These are phyloP conservation scores for Lacerta viridis DNA, from an alignment of 2,797 vertebrate genomes.

Conservation along the genomic window DNA sequence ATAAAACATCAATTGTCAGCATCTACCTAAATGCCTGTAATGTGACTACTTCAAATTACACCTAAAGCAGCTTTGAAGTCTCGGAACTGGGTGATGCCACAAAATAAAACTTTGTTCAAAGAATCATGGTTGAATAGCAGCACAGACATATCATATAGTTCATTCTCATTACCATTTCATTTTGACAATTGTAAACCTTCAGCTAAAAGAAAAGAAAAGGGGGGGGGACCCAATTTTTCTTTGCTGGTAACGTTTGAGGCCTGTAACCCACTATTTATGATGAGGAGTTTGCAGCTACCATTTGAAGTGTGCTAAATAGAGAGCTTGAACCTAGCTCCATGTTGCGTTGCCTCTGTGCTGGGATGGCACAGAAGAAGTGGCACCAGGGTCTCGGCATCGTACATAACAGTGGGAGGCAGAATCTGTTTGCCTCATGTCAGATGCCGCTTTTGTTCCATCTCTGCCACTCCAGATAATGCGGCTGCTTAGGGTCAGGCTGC, in stretches of 20 bases:
- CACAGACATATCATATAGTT: conserved; percentile 70
- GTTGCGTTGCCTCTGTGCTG: not conserved
- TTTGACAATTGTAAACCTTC: conserved; percentile 59
- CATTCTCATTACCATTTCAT: conserved; percentile 66
- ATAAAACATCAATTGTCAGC: conserved; percentile 75
- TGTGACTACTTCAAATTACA: conserved; percentile 78
- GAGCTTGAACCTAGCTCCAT: conserved; percentile 37
- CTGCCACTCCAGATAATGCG: not conserved
- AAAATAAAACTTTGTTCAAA: conserved; percentile 74
- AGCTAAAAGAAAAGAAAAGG: conserved; percentile 73
- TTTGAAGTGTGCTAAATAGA: conserved; percentile 60
- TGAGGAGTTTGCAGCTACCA: conserved; percentile 58
- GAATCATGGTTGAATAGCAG: conserved; percentile 82
- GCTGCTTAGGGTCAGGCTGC: not conserved
- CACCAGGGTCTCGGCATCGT: no score
- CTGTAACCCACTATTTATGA: conserved; percentile 57
- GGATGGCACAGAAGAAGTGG: not conserved
- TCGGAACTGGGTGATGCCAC: conserved; percentile 70
- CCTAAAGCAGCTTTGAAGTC: conserved; percentile 82
- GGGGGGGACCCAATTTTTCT: conserved; percentile 18
- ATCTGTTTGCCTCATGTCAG: no score
- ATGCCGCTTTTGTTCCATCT: not conserved
- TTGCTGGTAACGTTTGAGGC: conserved; percentile 29
- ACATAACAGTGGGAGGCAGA: not conserved
- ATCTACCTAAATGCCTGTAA: conserved; percentile 72